These are phyloP conservation scores for Apoda limacodes DNA, from an alignment of 2,888 invertebrate species.

Conservation along the genomic window DNA sequence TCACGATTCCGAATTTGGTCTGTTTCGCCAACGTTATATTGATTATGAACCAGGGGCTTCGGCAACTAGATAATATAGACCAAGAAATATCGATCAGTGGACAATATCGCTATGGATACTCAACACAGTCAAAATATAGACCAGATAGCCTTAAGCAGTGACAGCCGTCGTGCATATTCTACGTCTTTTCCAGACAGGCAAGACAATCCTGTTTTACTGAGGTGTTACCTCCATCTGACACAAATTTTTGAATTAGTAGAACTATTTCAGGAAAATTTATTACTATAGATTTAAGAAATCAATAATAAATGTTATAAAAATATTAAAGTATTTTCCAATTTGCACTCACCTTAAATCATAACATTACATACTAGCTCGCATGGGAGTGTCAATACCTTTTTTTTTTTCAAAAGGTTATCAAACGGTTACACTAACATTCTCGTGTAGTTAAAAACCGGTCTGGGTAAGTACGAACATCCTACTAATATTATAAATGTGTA, in stretches of 20 bases:
- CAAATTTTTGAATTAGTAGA: constrained; percentile 25
- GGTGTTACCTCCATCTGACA: constrained; percentile 24
- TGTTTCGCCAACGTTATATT: constrained; percentile 20
- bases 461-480: constrained; percentile 22
- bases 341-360: constrained; percentile 22
- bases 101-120: constrained; percentile 20
- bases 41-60: constrained; percentile 7
- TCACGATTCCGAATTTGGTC: constrained; percentile 20
- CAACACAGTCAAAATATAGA: constrained; percentile 23
- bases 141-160: constrained; percentile 23
- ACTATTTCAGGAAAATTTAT: constrained; percentile 21
- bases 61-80: constrained; percentile 24
- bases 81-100: constrained; percentile 20
- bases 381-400: constrained; percentile 21
- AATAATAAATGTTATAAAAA: constrained; percentile 19
- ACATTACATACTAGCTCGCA: constrained; percentile 20
- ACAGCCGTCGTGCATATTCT: constrained; percentile 20
- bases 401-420: constrained; percentile 20
- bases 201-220: constrained; percentile 22
- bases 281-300: constrained; percentile 21
- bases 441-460: constrained; percentile 23
- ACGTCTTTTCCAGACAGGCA: constrained; percentile 23
- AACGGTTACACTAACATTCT: constrained; percentile 22
- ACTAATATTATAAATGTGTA: too few relatives aligned
- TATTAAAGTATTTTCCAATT: constrained; percentile 21